Conservation (phyloP, 2,113 vertebrate species). For the Colossoma macropomum region DNA sequence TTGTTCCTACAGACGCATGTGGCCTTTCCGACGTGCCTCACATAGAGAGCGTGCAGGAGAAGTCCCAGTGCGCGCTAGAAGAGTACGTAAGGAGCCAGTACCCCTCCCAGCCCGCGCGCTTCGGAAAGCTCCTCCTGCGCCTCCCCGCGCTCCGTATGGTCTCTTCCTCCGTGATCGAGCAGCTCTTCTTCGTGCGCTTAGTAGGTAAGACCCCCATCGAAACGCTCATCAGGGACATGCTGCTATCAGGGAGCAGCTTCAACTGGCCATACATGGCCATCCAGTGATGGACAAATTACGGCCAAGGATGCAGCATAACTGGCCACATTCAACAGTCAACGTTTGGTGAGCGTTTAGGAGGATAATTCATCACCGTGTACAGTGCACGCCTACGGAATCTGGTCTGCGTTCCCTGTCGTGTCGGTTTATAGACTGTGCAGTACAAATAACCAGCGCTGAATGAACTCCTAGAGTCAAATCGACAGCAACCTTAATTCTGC, state of each 20-base stretch:
- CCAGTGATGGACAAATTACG: conserved; percentile 80
- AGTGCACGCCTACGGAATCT: background rate
- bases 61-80: conserved; percentile 97
- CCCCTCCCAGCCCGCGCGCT: conserved; percentile 95
- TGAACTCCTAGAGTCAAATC: background rate
- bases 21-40: conserved; percentile 96
- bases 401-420: background rate
- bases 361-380: too few species aligned
- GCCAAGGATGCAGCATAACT: conserved; percentile 8
- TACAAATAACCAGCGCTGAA: background rate
- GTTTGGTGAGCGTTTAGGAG: background rate
- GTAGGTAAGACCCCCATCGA: conserved; percentile 99
- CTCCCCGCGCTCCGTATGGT: conserved; percentile 97
- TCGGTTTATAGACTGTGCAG: background rate
- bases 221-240: conserved; percentile 99
- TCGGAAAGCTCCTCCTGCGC: conserved; percentile 96
- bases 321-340: background rate
- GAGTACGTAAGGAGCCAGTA: conserved; percentile 98
- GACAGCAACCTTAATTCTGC: background rate
- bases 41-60: conserved; percentile 97
- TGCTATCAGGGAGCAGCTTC: conserved; percentile 98
- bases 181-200: conserved; percentile 99
- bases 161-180: conserved; percentile 98
- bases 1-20: conserved; percentile 88
- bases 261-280: conserved; percentile 99